Conservation (phyloP, 1,140 invertebrate species). For the Lasioglossum albipes region DNA sequence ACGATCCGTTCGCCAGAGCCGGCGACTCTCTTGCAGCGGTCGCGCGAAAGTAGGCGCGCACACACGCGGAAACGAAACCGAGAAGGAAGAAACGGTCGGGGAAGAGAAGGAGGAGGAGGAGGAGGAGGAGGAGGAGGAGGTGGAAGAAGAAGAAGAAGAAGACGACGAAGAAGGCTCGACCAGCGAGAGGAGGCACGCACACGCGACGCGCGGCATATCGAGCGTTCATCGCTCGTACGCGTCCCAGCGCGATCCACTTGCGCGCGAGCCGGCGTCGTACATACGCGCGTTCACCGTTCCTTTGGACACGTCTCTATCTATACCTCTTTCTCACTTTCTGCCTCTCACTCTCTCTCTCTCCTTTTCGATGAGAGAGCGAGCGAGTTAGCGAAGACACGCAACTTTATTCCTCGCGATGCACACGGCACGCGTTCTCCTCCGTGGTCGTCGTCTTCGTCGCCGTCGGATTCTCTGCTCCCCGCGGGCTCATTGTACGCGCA, state of each 20-base stretch:
- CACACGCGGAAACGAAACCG: slow-evolving; percentile 16
- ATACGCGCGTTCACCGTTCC: not conserved
- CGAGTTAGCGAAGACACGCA: not conserved
- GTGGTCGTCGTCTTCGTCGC: too few species aligned
- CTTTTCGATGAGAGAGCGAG: too few species aligned
- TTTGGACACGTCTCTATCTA: not conserved
- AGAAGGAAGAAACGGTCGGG: not conserved
- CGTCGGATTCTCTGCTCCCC: not conserved
- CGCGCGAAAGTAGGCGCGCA: slow-evolving; percentile 23
- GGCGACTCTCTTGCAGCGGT: slow-evolving; percentile 15
- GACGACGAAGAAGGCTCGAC: slow-evolving; percentile 3
- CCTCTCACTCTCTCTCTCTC: too few species aligned
- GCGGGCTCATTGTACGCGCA: not conserved
- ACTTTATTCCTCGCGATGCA: slow-evolving; percentile 7
- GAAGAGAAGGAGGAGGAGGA: not conserved
- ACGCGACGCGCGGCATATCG: slow-evolving; percentile 28
- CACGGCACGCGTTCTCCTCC: slow-evolving; percentile 1
- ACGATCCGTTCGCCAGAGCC: slow-evolving; percentile 4
- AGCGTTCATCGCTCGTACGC: not conserved
- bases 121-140: not conserved
- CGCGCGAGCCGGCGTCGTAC: slow-evolving; percentile 34
- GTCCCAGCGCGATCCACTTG: slow-evolving; percentile 45
- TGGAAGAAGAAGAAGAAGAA: not conserved
- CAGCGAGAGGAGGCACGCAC: slow-evolving; percentile 28
- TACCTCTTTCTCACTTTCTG: too few species aligned